Base-by-base conservation (phyloP, 2,888 invertebrate genomes). In the Caenorhabditis sp. region DNA sequence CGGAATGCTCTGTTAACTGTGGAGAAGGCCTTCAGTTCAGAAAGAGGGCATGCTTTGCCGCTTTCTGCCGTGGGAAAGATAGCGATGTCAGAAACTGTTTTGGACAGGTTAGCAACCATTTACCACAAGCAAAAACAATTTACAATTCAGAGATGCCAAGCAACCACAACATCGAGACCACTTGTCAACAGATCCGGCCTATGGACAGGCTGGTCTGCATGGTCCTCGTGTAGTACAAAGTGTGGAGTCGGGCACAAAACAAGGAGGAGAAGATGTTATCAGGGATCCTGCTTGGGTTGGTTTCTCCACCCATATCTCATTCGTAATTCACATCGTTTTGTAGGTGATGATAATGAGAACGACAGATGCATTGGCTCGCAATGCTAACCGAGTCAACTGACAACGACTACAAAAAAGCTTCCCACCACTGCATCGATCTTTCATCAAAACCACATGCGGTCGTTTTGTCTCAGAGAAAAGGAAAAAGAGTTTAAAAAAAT, bases 1-100 rank as follows among this genome's bases (percentile, higher is more conserved):
- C 84, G 3, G 69, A 79, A 20, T 86, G 87, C 56, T 79, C 84
- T 11, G 55, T 60, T 2, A 74, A 55, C 4, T 87, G 87, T 55
- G 85, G 78, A 47, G 74, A 64, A 26, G 87, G 87, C 3, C 18
- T 68, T 3, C 76, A 79, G n/a, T 65, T 79, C 22, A 37, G 86
- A 22, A 80, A 79, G 32, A 47, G 86, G 51, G 81, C 79, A 22
- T 86, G 86, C 44, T 81, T 76, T n/a, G 53, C 56, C 0, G 56
- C 58, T 13, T 69, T 67, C 40, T 85, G 85, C 71, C 61, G 62
- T 32, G 85, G 85, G n/a, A 74, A 65, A 11, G 82, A 82, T 32
- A 85, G 76, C 35, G 78, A 85, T 50, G 70, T 56, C 9, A 80
- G 58, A 32, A 68, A 64, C 22, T 85, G 85, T 55, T 65, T 60